Conservation (phyloP, 1,140 invertebrate genomes). For the Drosophila novamexicana region DNA sequence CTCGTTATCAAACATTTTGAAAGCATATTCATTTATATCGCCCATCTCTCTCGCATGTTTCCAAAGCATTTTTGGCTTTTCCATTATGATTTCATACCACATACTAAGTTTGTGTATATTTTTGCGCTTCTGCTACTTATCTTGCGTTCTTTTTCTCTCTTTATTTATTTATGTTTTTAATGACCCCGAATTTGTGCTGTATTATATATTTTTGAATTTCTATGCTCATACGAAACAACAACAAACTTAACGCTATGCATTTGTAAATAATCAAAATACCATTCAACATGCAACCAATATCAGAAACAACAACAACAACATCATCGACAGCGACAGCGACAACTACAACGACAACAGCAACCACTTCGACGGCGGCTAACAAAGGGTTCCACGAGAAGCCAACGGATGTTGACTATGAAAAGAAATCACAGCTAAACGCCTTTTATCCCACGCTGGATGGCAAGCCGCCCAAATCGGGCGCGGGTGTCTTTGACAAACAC, state of each 20-base stretch:
- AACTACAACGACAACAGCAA: constrained; percentile 39
- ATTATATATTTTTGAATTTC: constrained; percentile 60
- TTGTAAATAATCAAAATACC: constrained; percentile 78
- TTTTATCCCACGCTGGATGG: constrained; percentile 83
- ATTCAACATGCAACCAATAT: constrained; percentile 76
- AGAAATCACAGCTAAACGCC: constrained; percentile 60
- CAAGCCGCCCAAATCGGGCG: constrained; percentile 70
- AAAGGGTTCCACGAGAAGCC: constrained; percentile 39
- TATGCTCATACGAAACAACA: constrained; percentile 56
- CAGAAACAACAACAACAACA: constrained; percentile 65
- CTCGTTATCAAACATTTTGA: constrained; percentile 10
- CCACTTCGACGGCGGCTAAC: constrained; percentile 34
- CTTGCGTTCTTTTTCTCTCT: constrained; percentile 37
- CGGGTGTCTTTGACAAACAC: constrained; percentile 69
- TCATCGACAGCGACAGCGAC: constrained; percentile 47
- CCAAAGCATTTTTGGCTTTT: constrained; percentile 27
- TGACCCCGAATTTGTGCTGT: constrained; percentile 63
- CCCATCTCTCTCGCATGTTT: constrained; percentile 33
- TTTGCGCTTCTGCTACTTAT: constrained; percentile 46
- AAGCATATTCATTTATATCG: constrained; percentile 27
- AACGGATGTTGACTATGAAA: constrained; percentile 58
- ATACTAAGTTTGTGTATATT: constrained; percentile 13
- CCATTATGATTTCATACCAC: constrained; percentile 27
- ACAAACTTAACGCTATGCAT: constrained; percentile 74
- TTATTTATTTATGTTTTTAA: constrained; percentile 31